Evolutionary conservation across 2,797 vertebrate species (phyloP), one percentile per base, ranked within the genome.

Genomic region (Mormyrus hasselquistii): DNA sequence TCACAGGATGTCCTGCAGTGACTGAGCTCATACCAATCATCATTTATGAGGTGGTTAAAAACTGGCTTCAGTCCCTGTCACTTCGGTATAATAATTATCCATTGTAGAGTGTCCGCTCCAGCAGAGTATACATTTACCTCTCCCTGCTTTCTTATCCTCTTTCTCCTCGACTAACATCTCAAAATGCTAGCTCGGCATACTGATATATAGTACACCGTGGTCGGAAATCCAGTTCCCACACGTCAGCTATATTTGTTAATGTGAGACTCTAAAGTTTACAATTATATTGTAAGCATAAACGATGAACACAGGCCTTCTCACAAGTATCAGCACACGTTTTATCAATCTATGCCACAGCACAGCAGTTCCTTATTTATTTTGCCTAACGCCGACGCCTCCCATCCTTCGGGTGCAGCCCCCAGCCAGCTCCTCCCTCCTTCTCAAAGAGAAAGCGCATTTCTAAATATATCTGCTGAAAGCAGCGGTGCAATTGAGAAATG

Each of bases 251-350:
- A 93, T 88, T 91, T 91, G 91, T 91, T 93, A 93, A 93, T 93
- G 91, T 92, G 91, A 92, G 93, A 94, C 92, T 91, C 91, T 65
- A 3, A 92, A 94, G 93, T 93, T 93, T 93, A 93, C 94, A 94
- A 93, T 92, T 93, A 91, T 93, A 92, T 91, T 88, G 76, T 76
- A 92, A 92, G 91, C 91, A 92, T 92, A 91, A 91, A 94, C 95
- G 95, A 96, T 95, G 94, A 96, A 94, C 93, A 93, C 92, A 91
- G 92, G 93, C 93, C 91, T 94, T 95, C 92, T 93, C 92, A 93
- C 93, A 94, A 95, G 94, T 91, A 93, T 87, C 93, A 93, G 95
- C 94, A 94, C 93, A 94, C 93, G 7, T 86, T 52, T 55, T 19
- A 34, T 86, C 84, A 86, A 52, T 53, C 50, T 25, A 8, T 86